Evolutionary conservation across 2,888 invertebrate species (phyloP), one percentile per base, ranked within the genome.

Genomic region (Dexiosoma caninum): DNA sequence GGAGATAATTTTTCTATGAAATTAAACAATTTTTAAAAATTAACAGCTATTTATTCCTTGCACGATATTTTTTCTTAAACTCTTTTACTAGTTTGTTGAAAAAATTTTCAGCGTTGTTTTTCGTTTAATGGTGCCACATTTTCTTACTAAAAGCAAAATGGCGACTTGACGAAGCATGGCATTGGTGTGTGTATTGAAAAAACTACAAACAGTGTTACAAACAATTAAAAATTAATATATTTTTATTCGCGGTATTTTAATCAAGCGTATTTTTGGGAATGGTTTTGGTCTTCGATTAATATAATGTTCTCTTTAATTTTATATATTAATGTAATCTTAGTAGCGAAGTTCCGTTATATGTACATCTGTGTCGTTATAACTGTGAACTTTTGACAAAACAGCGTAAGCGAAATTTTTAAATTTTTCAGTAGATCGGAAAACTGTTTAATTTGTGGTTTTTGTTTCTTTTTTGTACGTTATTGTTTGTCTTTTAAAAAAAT

Each of bases 51-150:
- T 59, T 49, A 74, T 74, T 64, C 42, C 42, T 59, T 59, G 70
- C 75, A 75, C 75, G 70, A 79, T 66, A 76, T 70, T 64, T 74
- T 71, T 75, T 71, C 71, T 76, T 62, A 51, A 64, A 66, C 59
- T 72, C 72, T 69, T 74, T 62, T 55, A 30, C 67, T 49, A 67
- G 75, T 49, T 75, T 77, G 72, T 75, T 72, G 77, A 46, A 71
- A 81, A 76, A 77, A 55, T 59, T 57, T 51, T 72, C 81, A 81
- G 81, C 81, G 81, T 81, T 81, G 77, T 81, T 60, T 67, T 67
- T 62, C n/a, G 14, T 2, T 10, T 14, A 21, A 57, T 64, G 81
- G 51, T 81, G 81, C 81, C 81, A 81, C 55, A 57, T 30, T 46
- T 42, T n/a, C n/a, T 7, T 14, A 37, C 12, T 42, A 57, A 69